phyloP scores from a whole-genome alignment of 1,140 invertebrate species.

The Brachionus manjavacas region DNA sequence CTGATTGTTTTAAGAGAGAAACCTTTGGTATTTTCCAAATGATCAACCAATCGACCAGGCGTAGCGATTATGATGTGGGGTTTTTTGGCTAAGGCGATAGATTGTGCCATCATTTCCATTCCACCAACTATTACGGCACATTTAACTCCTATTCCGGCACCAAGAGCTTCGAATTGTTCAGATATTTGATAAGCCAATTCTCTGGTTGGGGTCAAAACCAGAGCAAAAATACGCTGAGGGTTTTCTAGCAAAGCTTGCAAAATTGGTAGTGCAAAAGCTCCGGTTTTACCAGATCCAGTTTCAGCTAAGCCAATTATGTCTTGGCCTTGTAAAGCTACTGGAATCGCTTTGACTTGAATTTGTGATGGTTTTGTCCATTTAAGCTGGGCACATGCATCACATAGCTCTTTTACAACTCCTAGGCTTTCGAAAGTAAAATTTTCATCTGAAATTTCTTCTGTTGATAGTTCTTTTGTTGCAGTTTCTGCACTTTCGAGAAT shows the following conservation, averaged over 20 bases:
- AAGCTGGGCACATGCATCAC: slow-evolving; percentile 80
- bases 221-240: slow-evolving; percentile 85
- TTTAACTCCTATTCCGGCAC: slow-evolving; percentile 77
- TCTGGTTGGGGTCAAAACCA: slow-evolving; percentile 89
- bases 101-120: slow-evolving; percentile 92
- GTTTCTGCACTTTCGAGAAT: neutral
- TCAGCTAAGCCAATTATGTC: slow-evolving; percentile 94
- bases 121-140: slow-evolving; percentile 87
- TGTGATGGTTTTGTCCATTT: slow-evolving; percentile 90
- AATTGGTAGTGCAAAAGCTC: slow-evolving; percentile 91
- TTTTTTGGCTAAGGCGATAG: slow-evolving; percentile 81
- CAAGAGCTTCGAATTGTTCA: slow-evolving; percentile 78
- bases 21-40: slow-evolving; percentile 87
- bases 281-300: slow-evolving; percentile 96
- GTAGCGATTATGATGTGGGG: slow-evolving; percentile 89
- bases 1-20: slow-evolving; percentile 81
- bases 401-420: slow-evolving; percentile 84
- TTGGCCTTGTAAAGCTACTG: slow-evolving; percentile 74
- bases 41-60: slow-evolving; percentile 80
- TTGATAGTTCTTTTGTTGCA: neutral
- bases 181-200: slow-evolving; percentile 94
- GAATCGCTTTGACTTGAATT: slow-evolving; percentile 89
- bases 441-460: neutral
- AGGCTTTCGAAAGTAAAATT: slow-evolving; percentile 18
- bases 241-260: slow-evolving; percentile 80